Evolutionary conservation across 1,140 invertebrate genomes (phyloP).

Genomic region (Trichonephila clavata): DNA sequence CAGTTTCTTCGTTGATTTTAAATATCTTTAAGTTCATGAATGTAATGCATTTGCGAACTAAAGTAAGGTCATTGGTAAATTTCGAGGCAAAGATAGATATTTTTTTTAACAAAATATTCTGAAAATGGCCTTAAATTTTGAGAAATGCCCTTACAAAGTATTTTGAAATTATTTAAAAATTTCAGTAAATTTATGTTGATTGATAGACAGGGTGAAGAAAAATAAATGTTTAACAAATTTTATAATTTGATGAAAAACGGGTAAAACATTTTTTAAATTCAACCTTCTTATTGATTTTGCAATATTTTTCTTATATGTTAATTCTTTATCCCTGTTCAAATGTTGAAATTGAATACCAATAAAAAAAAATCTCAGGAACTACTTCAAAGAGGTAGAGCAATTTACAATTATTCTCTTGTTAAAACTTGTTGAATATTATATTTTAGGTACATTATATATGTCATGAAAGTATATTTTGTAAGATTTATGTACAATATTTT

Average conservation of each 20-base stretch:
- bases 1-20: no score
- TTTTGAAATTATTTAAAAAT: no score
- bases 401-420: conserved; percentile 36
- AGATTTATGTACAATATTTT: neutral
- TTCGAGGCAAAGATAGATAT: no score
- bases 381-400: conserved; percentile 34
- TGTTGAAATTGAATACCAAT: conserved; percentile 26
- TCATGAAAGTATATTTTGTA: neutral
- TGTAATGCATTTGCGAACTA: no score
- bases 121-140: no score
- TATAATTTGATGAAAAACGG: neutral
- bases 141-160: no score
- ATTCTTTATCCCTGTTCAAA: neutral
- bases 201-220: no score
- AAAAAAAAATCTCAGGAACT: conserved; percentile 52
- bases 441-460: neutral
- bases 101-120: no score
- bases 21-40: no score
- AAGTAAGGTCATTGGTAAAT: no score
- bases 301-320: conserved; percentile 45
- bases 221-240: neutral
- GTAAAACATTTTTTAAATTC: neutral
- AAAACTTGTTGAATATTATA: conserved; percentile 46
- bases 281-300: neutral
- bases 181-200: no score